A percentile compares a stretch with the other conserved stretches of the same genome.
Evolutionary conservation across 35 echinoderm and acorn worm species (phyloP).

Genomic region (Patiria miniata): DNA sequence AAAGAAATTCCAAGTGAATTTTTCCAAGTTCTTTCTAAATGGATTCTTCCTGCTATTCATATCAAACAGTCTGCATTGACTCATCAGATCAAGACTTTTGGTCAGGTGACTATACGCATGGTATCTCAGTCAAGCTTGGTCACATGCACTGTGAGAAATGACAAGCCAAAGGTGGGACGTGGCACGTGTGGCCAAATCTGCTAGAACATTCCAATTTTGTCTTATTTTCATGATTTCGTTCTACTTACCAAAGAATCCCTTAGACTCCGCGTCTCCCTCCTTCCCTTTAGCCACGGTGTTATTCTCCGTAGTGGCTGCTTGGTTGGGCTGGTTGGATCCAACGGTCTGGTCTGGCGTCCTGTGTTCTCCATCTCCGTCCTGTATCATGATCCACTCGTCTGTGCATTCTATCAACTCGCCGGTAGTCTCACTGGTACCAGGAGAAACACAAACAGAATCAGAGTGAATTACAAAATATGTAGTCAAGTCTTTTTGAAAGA

Average conservation of each 20-base stretch:
- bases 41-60: no score
- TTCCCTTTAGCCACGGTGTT: background rate
- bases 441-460: background rate
- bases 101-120: no score
- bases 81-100: no score
- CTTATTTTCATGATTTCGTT: no score
- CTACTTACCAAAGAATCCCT: constrained; percentile 7
- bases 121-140: no score
- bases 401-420: background rate
- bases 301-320: background rate
- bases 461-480: background rate
- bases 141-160: no score
- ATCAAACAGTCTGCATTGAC: no score
- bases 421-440: background rate
- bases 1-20: no score
- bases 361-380: background rate
- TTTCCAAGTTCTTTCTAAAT: no score
- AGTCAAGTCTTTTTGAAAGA: background rate
- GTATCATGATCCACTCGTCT: background rate
- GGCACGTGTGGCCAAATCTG: no score
- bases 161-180: no score
- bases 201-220: no score
- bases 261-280: background rate
- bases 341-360: background rate
- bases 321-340: background rate